Evolutionary conservation across 1,140 invertebrate species (phyloP).

Genomic region (Brachionus paranguensis): DNA sequence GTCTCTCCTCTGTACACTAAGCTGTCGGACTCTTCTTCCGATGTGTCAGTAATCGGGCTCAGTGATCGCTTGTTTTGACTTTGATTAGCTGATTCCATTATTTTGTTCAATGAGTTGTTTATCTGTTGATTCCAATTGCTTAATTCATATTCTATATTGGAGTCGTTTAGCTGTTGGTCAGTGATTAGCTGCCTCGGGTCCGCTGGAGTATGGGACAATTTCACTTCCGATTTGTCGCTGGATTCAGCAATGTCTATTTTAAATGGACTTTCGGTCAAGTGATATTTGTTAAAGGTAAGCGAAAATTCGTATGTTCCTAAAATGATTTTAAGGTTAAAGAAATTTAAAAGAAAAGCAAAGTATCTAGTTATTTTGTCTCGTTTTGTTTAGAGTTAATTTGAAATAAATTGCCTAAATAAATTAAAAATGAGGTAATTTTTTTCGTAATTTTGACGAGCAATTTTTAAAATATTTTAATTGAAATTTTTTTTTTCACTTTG

Average conservation of each 20-base stretch:
- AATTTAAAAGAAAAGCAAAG: not conserved
- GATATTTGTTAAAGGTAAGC: constrained; percentile 16
- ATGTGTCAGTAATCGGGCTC: not conserved
- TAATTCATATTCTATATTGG: constrained; percentile 35
- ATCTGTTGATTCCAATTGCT: constrained; percentile 24
- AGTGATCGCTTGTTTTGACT: not conserved
- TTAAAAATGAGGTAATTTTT: not conserved
- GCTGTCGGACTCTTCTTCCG: constrained; percentile 18
- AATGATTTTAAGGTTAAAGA: not conserved
- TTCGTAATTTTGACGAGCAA: not conserved
- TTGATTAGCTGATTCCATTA: constrained; percentile 2
- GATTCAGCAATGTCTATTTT: not conserved
- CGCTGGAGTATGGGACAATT: not conserved
- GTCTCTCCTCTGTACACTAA: constrained; percentile 11
- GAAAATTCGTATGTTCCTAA: constrained; percentile 30
- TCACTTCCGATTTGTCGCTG: not conserved
- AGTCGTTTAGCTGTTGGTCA: not conserved
- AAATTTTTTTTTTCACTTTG: not conserved
- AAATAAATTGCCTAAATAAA: not conserved
- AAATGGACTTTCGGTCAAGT: constrained; percentile 25
- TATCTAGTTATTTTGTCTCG: not conserved
- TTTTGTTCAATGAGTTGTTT: constrained; percentile 26
- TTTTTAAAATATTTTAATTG: not conserved
- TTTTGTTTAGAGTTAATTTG: not conserved
- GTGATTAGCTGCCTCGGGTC: not conserved